Evolutionary conservation across 2,797 vertebrate species (phyloP).

Genomic region (Anguilla marmorata): DNA sequence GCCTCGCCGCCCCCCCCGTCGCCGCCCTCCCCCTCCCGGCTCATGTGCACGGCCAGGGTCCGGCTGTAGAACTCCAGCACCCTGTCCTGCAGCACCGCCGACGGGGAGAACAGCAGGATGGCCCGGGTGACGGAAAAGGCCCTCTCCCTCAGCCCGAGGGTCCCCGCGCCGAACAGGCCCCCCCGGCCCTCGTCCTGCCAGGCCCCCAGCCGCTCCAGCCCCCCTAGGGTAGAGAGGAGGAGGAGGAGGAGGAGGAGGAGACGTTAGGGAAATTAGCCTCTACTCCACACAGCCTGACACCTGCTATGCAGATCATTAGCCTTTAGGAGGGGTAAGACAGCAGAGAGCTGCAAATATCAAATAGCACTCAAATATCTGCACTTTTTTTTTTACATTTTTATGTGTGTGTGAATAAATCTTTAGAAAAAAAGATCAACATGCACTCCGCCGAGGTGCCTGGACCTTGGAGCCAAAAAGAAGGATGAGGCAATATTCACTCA

Average conservation of each 20-base stretch:
- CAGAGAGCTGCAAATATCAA: neutral
- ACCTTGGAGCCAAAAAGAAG: neutral
- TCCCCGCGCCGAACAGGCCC: constrained; percentile 71
- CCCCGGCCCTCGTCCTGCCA: constrained; percentile 76
- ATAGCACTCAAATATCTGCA: neutral
- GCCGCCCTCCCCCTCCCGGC: constrained; percentile 66
- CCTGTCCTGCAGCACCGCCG: constrained; percentile 80
- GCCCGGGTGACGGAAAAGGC: constrained; percentile 88
- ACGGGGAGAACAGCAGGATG: constrained; percentile 86
- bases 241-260: neutral
- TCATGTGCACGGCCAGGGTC: constrained; percentile 89
- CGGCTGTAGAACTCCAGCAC: constrained; percentile 89
- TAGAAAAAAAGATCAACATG: neutral
- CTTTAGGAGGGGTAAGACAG: neutral
- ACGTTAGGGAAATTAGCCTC: neutral
- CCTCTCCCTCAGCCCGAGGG: constrained; percentile 75
- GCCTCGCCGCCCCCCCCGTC: constrained; percentile 49
- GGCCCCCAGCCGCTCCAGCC: constrained; percentile 77
- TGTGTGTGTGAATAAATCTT: neutral
- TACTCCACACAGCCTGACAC: neutral
- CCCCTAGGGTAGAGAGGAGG: constrained; percentile 57
- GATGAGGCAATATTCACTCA: neutral
- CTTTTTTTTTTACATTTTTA: neutral
- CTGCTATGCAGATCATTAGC: neutral
- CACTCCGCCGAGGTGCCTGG: neutral